phyloP scores from a whole-genome alignment of 2,797 vertebrate species.

The Peromyscus nudipes region DNA sequence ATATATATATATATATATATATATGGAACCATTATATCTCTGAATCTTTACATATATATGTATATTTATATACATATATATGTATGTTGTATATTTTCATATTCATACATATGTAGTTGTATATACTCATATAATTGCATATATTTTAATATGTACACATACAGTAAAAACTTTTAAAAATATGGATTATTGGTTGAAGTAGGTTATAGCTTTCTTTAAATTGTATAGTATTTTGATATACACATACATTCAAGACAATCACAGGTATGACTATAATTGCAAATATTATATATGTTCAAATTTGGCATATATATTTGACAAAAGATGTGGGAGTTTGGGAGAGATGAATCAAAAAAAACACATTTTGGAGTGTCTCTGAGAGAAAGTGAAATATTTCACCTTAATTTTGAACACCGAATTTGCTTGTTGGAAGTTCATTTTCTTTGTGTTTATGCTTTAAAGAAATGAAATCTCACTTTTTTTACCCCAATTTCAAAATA shows the following conservation, averaged over 20 bases:
- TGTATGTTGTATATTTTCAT: too few species aligned
- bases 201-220: background rate
- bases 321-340: constrained; percentile 4
- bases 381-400: background rate
- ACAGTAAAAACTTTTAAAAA: background rate
- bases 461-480: background rate
- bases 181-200: background rate
- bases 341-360: background rate
- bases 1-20: background rate
- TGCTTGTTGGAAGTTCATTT: background rate
- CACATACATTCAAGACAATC: background rate
- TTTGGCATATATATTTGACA: background rate
- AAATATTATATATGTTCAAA: background rate
- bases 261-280: background rate
- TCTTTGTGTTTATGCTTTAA: background rate
- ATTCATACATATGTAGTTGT: too few species aligned
- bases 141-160: background rate
- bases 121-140: too few species aligned
- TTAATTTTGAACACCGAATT: background rate
- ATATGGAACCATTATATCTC: background rate
- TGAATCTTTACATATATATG: background rate
- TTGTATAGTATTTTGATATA: background rate
- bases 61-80: too few species aligned
- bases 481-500: constrained; percentile 4
- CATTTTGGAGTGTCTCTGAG: accelerated